Conservation (phyloP, 1,140 invertebrate genomes). For the Drosophila ohnishii region DNA sequence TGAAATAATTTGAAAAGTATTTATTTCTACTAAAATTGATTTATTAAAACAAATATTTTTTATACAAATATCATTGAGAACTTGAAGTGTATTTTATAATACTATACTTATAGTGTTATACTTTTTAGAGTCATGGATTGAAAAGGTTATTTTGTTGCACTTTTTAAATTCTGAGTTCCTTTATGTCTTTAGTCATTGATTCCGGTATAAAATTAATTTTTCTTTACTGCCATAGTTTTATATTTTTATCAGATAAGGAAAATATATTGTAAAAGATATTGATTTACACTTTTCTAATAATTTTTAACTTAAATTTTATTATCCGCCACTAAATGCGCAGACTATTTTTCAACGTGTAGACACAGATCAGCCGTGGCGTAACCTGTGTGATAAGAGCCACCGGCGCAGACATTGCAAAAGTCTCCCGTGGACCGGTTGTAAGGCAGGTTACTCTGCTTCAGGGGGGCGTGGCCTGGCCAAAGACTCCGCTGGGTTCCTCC, state of each 20-base stretch:
- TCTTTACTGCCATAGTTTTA: background rate
- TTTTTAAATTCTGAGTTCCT: background rate
- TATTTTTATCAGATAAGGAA: background rate
- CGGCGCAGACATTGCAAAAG: constrained; percentile 33
- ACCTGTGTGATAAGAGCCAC: constrained; percentile 31
- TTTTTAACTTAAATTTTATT: background rate
- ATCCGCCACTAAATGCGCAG: background rate
- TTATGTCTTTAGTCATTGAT: background rate
- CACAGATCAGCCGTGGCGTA: constrained; percentile 29
- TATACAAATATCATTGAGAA: background rate
- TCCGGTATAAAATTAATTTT: background rate
- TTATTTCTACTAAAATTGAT: background rate
- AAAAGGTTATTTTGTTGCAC: background rate
- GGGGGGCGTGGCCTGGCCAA: constrained; percentile 13
- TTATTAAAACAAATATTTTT: background rate
- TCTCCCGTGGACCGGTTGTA: constrained; percentile 18
- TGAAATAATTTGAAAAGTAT: background rate
- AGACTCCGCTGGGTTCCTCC: constrained; percentile 15
- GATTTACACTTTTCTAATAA: rapidly evolving
- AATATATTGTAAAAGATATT: too few species aligned
- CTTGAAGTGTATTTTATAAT: background rate
- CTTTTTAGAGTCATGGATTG: background rate
- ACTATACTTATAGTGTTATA: too few species aligned
- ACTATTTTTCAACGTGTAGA: constrained; percentile 5
- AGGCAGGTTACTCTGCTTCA: constrained; percentile 13